A percentile compares a stretch with the other conserved stretches of the same genome.
Conservation (phyloP, 2,888 invertebrate genomes). For the Nezara viridula region DNA sequence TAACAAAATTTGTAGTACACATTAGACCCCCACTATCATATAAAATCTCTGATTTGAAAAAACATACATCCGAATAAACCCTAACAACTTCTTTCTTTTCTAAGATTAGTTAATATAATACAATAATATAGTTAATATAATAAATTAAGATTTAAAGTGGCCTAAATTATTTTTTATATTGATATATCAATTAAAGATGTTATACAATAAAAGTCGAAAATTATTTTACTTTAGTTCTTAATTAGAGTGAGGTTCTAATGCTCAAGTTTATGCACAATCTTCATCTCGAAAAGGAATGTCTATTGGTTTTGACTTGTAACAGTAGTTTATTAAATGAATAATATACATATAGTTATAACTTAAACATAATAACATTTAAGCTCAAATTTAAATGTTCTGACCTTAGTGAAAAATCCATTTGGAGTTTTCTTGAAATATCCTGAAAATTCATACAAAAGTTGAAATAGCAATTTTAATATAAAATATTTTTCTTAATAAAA, state of each 20-base stretch:
- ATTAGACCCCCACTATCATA: background rate
- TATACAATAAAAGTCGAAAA: background rate
- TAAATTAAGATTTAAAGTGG: background rate
- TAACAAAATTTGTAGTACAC: background rate
- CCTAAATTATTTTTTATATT: background rate
- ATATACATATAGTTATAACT: background rate
- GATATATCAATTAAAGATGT: background rate
- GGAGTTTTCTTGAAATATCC: background rate
- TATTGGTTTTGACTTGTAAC: background rate
- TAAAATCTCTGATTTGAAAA: background rate
- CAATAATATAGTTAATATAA: background rate
- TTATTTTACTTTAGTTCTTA: background rate
- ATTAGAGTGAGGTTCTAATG: slow-evolving; percentile 4
- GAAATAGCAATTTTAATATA: background rate
- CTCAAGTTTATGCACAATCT: background rate
- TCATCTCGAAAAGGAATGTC: background rate
- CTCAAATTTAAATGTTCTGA: background rate
- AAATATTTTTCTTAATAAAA: background rate
- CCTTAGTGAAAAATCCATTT: background rate
- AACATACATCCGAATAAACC: background rate
- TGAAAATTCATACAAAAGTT: background rate
- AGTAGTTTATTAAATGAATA: background rate
- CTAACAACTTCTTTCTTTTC: background rate
- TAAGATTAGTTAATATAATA: background rate
- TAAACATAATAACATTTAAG: background rate